Conservation (phyloP, 2,888 invertebrate species). For the Eustalomyia histrio region DNA sequence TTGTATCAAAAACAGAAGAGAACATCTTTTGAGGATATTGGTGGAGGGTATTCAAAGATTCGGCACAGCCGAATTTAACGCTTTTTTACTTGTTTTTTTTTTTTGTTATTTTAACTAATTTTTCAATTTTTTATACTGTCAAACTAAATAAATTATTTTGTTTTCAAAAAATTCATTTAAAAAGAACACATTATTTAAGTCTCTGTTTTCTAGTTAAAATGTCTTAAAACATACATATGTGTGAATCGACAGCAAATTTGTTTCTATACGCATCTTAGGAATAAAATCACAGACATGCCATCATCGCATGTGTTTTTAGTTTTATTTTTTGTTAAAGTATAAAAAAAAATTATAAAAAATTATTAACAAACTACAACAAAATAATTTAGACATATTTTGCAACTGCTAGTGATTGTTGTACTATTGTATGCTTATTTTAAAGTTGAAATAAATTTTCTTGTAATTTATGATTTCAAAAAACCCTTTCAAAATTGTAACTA, state of each 20-base stretch:
- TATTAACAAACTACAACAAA: slow-evolving; percentile 6
- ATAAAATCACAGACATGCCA: slow-evolving; percentile 38
- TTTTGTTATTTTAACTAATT: no score
- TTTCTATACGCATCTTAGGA: slow-evolving; percentile 56
- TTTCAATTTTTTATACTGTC: no score
- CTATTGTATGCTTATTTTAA: slow-evolving; percentile 15
- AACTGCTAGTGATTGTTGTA: slow-evolving; percentile 18
- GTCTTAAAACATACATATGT: background rate
- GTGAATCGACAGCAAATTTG: slow-evolving; percentile 29
- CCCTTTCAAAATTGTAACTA: background rate
- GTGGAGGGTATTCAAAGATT: no score
- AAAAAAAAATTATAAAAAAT: background rate
- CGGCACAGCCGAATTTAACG: no score
- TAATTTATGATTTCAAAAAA: background rate
- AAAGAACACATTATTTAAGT: background rate
- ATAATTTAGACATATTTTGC: slow-evolving; percentile 15
- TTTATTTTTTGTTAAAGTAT: no score
- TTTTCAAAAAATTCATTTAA: background rate
- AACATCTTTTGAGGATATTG: no score
- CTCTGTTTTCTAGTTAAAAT: background rate
- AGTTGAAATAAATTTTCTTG: background rate
- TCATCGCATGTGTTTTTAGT: slow-evolving; percentile 6
- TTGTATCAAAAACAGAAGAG: no score
- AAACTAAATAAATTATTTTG: no score
- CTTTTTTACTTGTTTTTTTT: no score